These are phyloP conservation scores for Agrypnia vestita DNA, from an alignment of 1,140 invertebrate genomes.

Conservation along the genomic window DNA sequence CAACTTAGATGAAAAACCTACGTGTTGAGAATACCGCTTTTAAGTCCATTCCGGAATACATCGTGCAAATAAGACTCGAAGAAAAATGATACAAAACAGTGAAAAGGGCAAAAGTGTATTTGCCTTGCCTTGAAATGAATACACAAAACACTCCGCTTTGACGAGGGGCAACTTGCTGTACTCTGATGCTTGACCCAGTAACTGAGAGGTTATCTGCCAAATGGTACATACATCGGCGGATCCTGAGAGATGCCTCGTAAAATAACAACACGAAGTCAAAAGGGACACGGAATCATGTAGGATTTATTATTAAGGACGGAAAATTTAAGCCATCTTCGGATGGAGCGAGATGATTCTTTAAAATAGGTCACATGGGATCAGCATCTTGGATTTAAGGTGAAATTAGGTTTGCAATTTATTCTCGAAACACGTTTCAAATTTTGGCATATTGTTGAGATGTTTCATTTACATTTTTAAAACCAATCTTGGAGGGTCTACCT, in stretches of 20 bases:
- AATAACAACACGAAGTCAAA: not conserved
- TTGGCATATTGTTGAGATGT: conserved; percentile 20
- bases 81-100: not conserved
- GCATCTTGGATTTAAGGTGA: conserved; percentile 12
- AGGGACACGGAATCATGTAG: not conserved
- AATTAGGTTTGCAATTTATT: conserved; percentile 17
- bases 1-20: conserved; percentile 28
- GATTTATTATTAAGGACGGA: not conserved
- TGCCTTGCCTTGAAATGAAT: not conserved
- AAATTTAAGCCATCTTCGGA: too few relatives aligned
- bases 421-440: conserved; percentile 15
- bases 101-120: conserved; percentile 22
- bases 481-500: not conserved
- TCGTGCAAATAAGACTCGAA: not conserved
- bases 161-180: conserved; percentile 4
- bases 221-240: not conserved
- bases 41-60: not conserved
- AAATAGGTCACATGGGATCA: not conserved
- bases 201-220: conserved; percentile 19
- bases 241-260: not conserved
- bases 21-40: conserved; percentile 24
- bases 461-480: conserved; percentile 29
- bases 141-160: not conserved
- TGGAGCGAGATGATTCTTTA: too few relatives aligned
- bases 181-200: conserved; percentile 9